Percentiles rank a stretch among this genome's conserved stretches.
These are phyloP conservation scores for Ophion slaviceki DNA, from an alignment of 2,888 invertebrate species.

Conservation along the genomic window DNA sequence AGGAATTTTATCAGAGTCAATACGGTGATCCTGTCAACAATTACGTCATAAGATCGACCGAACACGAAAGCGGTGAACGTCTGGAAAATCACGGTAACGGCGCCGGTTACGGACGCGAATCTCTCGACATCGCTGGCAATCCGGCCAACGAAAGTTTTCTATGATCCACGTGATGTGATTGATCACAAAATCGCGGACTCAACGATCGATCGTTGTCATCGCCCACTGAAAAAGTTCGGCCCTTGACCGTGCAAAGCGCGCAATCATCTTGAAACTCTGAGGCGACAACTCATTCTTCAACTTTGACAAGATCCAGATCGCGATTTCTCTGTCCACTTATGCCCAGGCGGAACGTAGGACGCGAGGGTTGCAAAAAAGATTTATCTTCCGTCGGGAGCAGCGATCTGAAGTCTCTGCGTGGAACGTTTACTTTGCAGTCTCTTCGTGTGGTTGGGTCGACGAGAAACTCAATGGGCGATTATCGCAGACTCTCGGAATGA, in stretches of 20 bases:
- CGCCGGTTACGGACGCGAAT: slow-evolving; percentile 81
- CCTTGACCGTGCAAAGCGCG: too few species aligned
- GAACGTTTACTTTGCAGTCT: too few species aligned
- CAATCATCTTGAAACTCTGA: neutral
- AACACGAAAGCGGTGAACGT: slow-evolving; percentile 77
- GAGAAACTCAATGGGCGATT: too few species aligned
- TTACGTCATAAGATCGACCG: slow-evolving; percentile 84
- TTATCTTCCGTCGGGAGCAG: too few species aligned
- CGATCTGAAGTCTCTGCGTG: too few species aligned
- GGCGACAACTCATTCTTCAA: too few species aligned
- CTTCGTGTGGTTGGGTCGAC: too few species aligned
- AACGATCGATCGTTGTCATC: slow-evolving; percentile 12
- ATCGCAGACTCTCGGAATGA: too few species aligned
- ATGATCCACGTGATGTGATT: slow-evolving; percentile 83
- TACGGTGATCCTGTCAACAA: slow-evolving; percentile 92
- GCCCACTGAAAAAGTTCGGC: neutral
- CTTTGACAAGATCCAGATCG: too few species aligned
- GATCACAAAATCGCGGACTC: slow-evolving; percentile 34
- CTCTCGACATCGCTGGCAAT: slow-evolving; percentile 87
- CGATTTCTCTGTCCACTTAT: too few species aligned
- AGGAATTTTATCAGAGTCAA: slow-evolving; percentile 96
- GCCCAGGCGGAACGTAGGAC: too few species aligned
- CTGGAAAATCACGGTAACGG: slow-evolving; percentile 86
- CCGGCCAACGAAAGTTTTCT: slow-evolving; percentile 88
- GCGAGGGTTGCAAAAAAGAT: too few species aligned